Base-by-base conservation (phyloP, 2,113 vertebrate genomes). In the Nothocercus nigrocapillus region DNA sequence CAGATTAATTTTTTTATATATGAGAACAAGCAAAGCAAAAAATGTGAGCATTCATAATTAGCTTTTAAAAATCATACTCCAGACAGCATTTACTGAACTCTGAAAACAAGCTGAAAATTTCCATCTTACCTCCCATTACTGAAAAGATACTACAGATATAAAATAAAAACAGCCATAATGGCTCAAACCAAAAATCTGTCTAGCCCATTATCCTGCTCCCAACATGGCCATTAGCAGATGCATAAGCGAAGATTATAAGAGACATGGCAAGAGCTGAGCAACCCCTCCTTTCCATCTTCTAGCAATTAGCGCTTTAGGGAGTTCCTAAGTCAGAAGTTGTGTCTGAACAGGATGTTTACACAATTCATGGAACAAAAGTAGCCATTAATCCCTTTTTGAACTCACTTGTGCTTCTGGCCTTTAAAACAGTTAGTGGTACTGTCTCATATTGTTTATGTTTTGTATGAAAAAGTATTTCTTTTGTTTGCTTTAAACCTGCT, bases 251-350 rank as follows among this genome's bases (percentile, higher is more conserved):
- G 86, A 94, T 94, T 64, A 74, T 63, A 92, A 94, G 83, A 93
- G 80, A 17, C 42, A 85, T 16, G 22, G 83, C 64, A 90, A 90
- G 51, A 84, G 88, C 73, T 45, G 73, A 94, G 81, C 83, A 93
- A 86, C 30, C 40, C 83, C 83, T 92, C 90, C 83, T 95, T 93
- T 62, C 91, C 69, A 84, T 95, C 83, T 87, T 84, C 80, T 82
- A 53, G 73, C 94, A 96, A 97, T 97, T 96, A 97, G 96, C 40
- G 90, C 92, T 75, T 94, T 84, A 78, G 86, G 83, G 90, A 96
- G 77, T 95, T 96, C 89, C 83, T 88, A 79, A 82, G 36, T 63
- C 75, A 95, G 80, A 82, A 89, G 34, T 36, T 81, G 89, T 68
- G 11, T 53, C 86, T 76, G 32, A 84, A 53, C 30, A 90, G 90